Conservation (phyloP, 2,888 invertebrate species). For the Punctoribates punctum region DNA sequence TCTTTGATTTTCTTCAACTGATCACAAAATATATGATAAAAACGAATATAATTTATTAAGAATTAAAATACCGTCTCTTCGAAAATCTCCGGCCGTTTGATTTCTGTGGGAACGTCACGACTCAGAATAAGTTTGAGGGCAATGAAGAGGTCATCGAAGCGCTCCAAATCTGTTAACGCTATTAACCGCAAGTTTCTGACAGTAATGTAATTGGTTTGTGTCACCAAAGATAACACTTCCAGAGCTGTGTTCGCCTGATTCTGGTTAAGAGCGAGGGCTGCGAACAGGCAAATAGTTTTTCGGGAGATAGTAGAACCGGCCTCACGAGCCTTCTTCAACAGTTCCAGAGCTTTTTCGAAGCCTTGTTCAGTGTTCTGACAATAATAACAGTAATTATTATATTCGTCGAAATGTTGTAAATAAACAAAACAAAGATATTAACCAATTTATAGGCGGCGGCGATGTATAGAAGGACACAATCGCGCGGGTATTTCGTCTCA, state of each 20-base stretch:
- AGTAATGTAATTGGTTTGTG: conserved; percentile 64
- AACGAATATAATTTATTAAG: not conserved
- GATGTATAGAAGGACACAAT: conserved; percentile 63
- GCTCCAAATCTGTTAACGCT: conserved; percentile 62
- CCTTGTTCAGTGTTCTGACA: conserved; percentile 66
- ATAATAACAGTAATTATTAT: not conserved
- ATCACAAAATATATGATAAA: not conserved
- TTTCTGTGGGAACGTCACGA: conserved; percentile 43
- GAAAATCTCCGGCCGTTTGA: not conserved
- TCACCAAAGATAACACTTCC: conserved; percentile 60
- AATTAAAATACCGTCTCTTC: not conserved
- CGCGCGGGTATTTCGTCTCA: conserved; percentile 65
- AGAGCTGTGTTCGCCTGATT: conserved; percentile 65
- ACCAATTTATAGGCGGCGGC: conserved; percentile 73
- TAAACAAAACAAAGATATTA: conserved; percentile 53
- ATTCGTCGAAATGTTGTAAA: not conserved
- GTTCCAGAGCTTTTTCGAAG: conserved; percentile 62
- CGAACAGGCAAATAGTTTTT: conserved; percentile 63
- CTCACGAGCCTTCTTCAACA: conserved; percentile 57
- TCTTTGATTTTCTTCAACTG: conserved; percentile 9
- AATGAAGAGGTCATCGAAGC: conserved; percentile 64
- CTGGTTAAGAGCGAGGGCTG: conserved; percentile 66
- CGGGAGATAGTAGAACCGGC: conserved; percentile 62
- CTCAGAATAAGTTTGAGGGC: conserved; percentile 61
- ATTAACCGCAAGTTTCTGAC: conserved; percentile 65